phyloP scores from a whole-genome alignment of 2,888 invertebrate genomes.

The Zygaena filipendulae region DNA sequence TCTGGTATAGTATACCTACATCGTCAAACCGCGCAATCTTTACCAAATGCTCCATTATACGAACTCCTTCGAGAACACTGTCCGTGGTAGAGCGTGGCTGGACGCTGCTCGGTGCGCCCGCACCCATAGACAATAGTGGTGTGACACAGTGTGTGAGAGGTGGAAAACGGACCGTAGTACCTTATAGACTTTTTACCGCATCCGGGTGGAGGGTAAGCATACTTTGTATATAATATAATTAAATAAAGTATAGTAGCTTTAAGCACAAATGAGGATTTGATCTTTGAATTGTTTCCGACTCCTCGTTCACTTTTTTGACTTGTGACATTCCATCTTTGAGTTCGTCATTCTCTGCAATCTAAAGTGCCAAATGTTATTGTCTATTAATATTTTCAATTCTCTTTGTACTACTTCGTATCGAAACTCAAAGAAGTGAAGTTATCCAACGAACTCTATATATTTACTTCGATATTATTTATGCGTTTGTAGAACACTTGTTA shows the following conservation, averaged over 20 bases:
- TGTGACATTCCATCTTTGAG: slow-evolving; percentile 29
- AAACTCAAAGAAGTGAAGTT: no score
- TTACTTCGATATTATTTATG: no score
- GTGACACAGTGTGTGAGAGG: slow-evolving; percentile 31
- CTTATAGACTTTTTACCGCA: slow-evolving; percentile 16
- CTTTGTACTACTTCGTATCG: no score
- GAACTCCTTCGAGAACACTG: slow-evolving; percentile 57
- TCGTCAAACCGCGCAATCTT: no score
- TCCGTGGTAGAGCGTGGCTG: slow-evolving; percentile 57
- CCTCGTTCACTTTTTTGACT: slow-evolving; percentile 23
- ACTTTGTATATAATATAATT: slow-evolving; percentile 49
- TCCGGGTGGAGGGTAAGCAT: slow-evolving; percentile 41
- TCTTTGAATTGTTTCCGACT: slow-evolving; percentile 22
- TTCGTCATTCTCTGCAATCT: no score
- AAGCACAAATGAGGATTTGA: slow-evolving; percentile 61
- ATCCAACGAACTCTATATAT: no score
- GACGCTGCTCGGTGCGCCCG: slow-evolving; percentile 22
- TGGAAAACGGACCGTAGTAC: slow-evolving; percentile 28
- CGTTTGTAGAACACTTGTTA: no score
- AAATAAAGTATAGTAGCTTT: slow-evolving; percentile 27
- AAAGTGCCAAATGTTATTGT: no score
- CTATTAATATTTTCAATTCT: no score
- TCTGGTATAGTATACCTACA: no score
- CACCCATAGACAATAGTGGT: slow-evolving; percentile 32
- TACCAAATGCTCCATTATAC: no score